Percentiles rank a stretch among this genome's conserved stretches.
phyloP scores from a whole-genome alignment of 2,797 vertebrate species.

The Oryzias sinensis region DNA sequence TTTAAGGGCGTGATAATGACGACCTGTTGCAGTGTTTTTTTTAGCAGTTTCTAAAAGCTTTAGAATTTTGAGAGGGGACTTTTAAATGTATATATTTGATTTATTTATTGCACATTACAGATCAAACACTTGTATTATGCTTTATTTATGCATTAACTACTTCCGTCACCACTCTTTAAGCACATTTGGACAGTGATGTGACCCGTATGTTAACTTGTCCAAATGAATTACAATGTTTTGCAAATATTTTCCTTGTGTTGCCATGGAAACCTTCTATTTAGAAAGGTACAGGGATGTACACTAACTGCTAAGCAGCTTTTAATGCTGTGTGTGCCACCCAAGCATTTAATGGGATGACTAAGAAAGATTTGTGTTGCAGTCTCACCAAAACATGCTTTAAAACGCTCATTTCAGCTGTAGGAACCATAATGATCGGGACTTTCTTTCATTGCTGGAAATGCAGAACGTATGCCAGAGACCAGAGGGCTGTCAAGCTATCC shows the following conservation, averaged over 20 bases:
- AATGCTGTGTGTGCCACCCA: constrained; percentile 25
- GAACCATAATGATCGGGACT: constrained; percentile 56
- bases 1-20: constrained; percentile 51
- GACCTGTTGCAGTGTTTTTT: constrained; percentile 23
- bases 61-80: neutral
- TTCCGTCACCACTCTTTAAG: constrained; percentile 2
- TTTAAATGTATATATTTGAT: neutral
- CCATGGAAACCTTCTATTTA: neutral
- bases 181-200: neutral
- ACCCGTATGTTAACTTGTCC: constrained; percentile 1
- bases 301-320: constrained; percentile 12
- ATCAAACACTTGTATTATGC: neutral
- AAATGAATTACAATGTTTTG: constrained; percentile 8
- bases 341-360: constrained; percentile 30
- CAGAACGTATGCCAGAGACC: constrained; percentile 52
- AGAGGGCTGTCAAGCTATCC: constrained; percentile 33
- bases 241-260: neutral
- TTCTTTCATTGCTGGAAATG: constrained; percentile 45
- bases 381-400: constrained; percentile 32
- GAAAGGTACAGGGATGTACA: constrained; percentile 22
- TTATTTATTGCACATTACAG: neutral
- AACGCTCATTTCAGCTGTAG: constrained; percentile 48
- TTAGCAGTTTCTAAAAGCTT: neutral
- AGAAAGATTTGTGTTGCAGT: constrained; percentile 32
- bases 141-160: neutral